These are phyloP conservation scores for Pimpla rufipes DNA, from an alignment of 2,888 invertebrate species.

Conservation along the genomic window DNA sequence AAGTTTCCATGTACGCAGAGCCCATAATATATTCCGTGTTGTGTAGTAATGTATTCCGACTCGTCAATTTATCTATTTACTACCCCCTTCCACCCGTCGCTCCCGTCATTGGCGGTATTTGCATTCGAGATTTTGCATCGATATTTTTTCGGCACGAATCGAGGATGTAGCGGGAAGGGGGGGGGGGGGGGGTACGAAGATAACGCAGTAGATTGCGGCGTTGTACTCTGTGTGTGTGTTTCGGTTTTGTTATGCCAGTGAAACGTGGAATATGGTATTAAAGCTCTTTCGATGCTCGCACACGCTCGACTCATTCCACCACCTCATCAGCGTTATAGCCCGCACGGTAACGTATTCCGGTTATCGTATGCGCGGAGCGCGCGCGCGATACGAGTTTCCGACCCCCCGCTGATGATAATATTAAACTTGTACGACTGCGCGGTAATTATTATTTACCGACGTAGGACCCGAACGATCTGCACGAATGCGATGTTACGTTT, in stretches of 20 bases:
- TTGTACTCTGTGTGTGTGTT: background rate
- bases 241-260: background rate
- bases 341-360: constrained; percentile 3
- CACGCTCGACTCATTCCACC: constrained; percentile 2
- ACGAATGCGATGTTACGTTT: constrained; percentile 41
- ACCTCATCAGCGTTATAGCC: constrained; percentile 24
- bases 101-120: background rate
- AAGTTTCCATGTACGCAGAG: background rate
- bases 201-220: background rate
- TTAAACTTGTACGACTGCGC: constrained; percentile 60
- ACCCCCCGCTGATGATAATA: constrained; percentile 53
- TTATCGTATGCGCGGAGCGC: background rate
- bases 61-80: constrained; percentile 13
- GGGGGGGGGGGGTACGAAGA: too few species aligned
- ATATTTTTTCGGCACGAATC: background rate
- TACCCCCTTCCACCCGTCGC: background rate
- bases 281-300: background rate
- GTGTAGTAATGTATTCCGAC: constrained; percentile 10
- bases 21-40: constrained; percentile 36
- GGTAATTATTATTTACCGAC: constrained; percentile 62
- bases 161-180: background rate
- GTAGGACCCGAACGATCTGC: constrained; percentile 35
- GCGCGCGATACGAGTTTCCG: constrained; percentile 32
- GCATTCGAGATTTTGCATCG: background rate
- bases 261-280: constrained; percentile 2